A percentile compares a stretch with the other conserved stretches of the same genome.
These are phyloP conservation scores for Microctonus aethiopoides DNA, from an alignment of 2,888 invertebrate genomes.

Conservation along the genomic window DNA sequence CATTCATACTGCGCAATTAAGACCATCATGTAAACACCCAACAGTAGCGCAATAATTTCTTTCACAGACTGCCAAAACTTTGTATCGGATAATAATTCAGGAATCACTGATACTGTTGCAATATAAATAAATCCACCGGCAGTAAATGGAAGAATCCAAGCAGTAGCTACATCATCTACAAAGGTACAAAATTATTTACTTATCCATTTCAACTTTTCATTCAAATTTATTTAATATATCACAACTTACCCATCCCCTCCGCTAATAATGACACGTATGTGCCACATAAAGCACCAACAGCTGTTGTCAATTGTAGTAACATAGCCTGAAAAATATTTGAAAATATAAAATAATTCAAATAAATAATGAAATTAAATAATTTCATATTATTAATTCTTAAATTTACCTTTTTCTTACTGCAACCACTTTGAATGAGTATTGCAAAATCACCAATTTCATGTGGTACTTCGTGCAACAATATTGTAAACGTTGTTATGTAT, in stretches of 20 bases:
- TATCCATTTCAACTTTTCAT: not conserved
- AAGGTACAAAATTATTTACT: constrained; percentile 1
- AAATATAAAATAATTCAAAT: no score
- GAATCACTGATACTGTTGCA: constrained; percentile 98
- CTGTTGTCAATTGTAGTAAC: constrained; percentile 92
- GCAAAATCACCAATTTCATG: constrained; percentile 99
- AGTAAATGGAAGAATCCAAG: constrained; percentile 96
- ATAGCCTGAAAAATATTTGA: constrained; percentile 76
- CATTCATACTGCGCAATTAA: constrained; percentile 86
- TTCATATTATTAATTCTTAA: constrained; percentile 8
- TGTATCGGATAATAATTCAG: constrained; percentile 91
- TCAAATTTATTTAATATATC: constrained; percentile 5
- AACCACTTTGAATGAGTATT: constrained; percentile 97
- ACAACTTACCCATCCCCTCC: constrained; percentile 73
- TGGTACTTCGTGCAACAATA: constrained; percentile 97
- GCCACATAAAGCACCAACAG: constrained; percentile 93
- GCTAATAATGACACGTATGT: constrained; percentile 88
- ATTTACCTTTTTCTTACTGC: constrained; percentile 82
- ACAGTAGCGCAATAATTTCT: constrained; percentile 88
- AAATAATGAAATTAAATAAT: constrained; percentile 7
- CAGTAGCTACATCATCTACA: constrained; percentile 76
- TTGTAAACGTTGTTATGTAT: constrained; percentile 92
- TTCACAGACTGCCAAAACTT: constrained; percentile 89
- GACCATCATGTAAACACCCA: constrained; percentile 96
- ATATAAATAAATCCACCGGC: constrained; percentile 99